Percentiles rank a stretch among this genome's conserved stretches.
Conservation (phyloP, 1,140 invertebrate species). For the Drosophila micromelanica region DNA sequence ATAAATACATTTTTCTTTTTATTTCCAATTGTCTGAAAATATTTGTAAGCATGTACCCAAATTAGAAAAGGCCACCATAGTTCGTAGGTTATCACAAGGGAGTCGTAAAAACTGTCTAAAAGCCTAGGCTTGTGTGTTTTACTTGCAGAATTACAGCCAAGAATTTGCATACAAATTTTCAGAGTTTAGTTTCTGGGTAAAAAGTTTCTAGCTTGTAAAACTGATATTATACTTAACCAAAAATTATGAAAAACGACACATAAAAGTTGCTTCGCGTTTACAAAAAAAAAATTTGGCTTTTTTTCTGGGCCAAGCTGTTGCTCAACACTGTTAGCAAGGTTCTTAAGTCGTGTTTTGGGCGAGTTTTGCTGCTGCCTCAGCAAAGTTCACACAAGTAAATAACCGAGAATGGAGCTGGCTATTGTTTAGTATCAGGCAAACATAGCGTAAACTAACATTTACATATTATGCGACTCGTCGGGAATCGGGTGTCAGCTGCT, state of each 20-base stretch:
- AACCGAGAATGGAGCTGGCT: slow-evolving; percentile 26
- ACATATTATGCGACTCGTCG: slow-evolving; percentile 50
- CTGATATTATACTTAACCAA: neutral
- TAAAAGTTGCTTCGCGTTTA: slow-evolving; percentile 1
- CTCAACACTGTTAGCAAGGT: slow-evolving; percentile 30
- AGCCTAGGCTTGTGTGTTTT: neutral
- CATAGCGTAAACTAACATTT: slow-evolving; percentile 55
- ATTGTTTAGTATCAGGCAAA: slow-evolving; percentile 62
- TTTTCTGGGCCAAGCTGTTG: slow-evolving; percentile 8
- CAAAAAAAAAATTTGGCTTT: neutral
- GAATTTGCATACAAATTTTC: neutral
- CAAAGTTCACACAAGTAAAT: slow-evolving; percentile 40
- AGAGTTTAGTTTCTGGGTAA: neutral
- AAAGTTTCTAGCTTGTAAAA: neutral
- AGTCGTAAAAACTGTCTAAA: neutral
- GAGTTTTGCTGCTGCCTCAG: slow-evolving; percentile 55
- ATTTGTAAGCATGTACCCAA: too few relatives aligned
- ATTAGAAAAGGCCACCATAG: too few relatives aligned
- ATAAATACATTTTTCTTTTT: too few relatives aligned
- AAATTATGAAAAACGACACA: neutral
- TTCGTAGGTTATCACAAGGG: too few relatives aligned
- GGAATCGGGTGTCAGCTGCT: slow-evolving; percentile 28
- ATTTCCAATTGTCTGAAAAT: too few relatives aligned
- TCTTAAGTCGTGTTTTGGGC: slow-evolving; percentile 25
- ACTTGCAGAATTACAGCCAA: too few relatives aligned